phyloP scores from a whole-genome alignment of 2,113 vertebrate species.

The Taxidea taxus region DNA sequence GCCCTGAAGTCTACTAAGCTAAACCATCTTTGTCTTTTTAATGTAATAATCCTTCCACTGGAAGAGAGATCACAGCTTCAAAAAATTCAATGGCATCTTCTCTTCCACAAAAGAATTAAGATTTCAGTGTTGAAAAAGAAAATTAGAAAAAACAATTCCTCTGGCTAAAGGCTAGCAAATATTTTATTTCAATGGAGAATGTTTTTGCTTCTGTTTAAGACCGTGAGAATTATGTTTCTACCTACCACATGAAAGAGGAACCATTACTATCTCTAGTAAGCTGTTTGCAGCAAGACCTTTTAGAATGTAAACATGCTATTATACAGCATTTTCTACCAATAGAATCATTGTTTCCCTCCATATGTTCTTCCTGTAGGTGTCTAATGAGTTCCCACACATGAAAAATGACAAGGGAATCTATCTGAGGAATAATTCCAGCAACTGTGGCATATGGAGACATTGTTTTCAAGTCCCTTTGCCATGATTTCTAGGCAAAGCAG shows the following conservation, averaged over 20 bases:
- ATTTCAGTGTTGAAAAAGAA: background rate
- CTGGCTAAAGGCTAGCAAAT: background rate
- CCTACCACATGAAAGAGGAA: background rate
- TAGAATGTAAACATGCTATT: slow-evolving; percentile 72
- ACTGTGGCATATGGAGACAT: slow-evolving; percentile 76
- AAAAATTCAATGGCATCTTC: background rate
- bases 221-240: background rate
- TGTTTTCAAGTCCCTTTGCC: slow-evolving; percentile 77
- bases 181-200: background rate
- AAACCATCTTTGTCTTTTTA: background rate
- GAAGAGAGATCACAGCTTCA: background rate
- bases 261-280: background rate
- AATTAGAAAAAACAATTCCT: background rate
- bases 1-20: background rate
- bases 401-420: slow-evolving; percentile 80
- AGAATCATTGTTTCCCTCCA: slow-evolving; percentile 76
- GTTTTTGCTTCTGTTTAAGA: background rate
- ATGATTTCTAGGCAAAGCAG: slow-evolving; percentile 66
- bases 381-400: slow-evolving; percentile 82
- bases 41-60: background rate
- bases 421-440: slow-evolving; percentile 79
- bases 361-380: slow-evolving; percentile 84
- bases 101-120: background rate
- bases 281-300: slow-evolving; percentile 72
- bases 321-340: slow-evolving; percentile 69